Percentiles rank a stretch among this genome's conserved stretches.
Evolutionary conservation across 2,113 vertebrate genomes (phyloP).

Genomic region (Platysternon megacephalum): DNA sequence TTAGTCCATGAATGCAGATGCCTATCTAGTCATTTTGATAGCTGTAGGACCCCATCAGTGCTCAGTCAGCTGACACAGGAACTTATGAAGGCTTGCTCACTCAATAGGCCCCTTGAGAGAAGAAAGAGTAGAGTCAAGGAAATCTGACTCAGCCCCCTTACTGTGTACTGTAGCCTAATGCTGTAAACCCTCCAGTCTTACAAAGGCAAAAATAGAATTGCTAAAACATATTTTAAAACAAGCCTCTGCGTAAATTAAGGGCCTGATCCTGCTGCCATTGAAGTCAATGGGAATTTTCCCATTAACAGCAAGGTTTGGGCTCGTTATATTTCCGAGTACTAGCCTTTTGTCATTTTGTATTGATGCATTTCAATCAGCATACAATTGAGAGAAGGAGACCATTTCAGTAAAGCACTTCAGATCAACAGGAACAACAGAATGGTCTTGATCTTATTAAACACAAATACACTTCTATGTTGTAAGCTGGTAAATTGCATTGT

Average conservation of each 20-base stretch:
- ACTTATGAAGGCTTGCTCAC: fast-evolving
- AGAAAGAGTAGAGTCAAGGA: neutral
- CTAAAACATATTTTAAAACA: neutral
- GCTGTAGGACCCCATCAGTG: neutral
- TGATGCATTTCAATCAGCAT: neutral
- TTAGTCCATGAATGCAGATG: neutral
- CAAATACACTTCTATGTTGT: neutral
- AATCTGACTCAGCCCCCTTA: neutral
- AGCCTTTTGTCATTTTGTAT: neutral
- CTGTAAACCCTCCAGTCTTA: neutral
- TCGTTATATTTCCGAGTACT: neutral
- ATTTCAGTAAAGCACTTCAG: neutral
- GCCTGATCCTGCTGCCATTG: neutral
- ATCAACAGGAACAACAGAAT: neutral
- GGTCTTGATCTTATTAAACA: neutral
- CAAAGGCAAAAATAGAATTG: neutral
- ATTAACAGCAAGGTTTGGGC: neutral
- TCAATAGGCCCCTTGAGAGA: neutral
- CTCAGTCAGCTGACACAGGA: neutral
- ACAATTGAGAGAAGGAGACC: neutral
- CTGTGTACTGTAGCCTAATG: neutral
- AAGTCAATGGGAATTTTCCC: neutral
- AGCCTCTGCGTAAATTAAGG: neutral
- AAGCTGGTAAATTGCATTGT: neutral
- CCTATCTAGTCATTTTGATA: constrained; percentile 7